phyloP scores from a whole-genome alignment of 2,797 vertebrate genomes.

The Lacerta agilis region DNA sequence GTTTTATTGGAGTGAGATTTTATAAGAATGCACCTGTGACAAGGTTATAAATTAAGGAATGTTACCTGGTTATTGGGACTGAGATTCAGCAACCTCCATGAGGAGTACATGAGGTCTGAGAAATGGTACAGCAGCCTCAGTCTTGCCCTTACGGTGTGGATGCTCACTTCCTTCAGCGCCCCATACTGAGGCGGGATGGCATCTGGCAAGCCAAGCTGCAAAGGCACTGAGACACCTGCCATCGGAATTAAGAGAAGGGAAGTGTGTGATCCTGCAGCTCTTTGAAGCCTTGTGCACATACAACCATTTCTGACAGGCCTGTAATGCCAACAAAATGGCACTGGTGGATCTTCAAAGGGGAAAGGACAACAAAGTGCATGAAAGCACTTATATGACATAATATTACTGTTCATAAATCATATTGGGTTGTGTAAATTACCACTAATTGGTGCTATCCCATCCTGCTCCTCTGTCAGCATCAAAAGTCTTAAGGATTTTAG shows the following conservation, averaged over 20 bases:
- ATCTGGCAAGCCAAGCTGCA: constrained; percentile 86
- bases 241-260: background rate
- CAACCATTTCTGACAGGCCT: background rate
- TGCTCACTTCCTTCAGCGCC: constrained; percentile 82
- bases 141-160: constrained; percentile 82
- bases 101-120: constrained; percentile 88
- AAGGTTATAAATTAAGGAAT: accelerated
- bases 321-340: background rate
- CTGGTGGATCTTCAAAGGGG: background rate
- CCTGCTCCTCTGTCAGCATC: background rate
- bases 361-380: background rate
- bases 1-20: background rate
- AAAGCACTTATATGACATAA: background rate
- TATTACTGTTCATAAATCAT: too few species aligned
- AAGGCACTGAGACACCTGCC: constrained; percentile 83
- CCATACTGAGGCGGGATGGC: constrained; percentile 83
- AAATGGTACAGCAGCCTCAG: constrained; percentile 86
- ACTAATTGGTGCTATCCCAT: too few species aligned
- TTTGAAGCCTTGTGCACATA: background rate
- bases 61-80: constrained; percentile 87
- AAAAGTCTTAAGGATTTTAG: accelerated
- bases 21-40: background rate
- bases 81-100: constrained; percentile 85
- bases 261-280: background rate
- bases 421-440: too few species aligned